These are phyloP conservation scores for Shargacucullia verbasci DNA, from an alignment of 2,888 invertebrate species.

Conservation along the genomic window DNA sequence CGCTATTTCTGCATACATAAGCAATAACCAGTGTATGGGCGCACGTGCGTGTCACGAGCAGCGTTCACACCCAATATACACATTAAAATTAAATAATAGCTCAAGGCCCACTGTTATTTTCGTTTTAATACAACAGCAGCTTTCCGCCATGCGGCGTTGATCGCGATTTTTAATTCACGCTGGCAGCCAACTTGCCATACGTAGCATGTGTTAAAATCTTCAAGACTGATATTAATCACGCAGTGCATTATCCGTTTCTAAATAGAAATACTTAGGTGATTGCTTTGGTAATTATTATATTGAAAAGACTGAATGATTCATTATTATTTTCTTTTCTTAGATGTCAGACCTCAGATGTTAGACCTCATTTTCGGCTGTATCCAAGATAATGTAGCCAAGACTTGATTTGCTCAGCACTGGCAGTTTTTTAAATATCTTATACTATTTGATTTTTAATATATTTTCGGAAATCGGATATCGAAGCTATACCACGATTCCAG, in stretches of 20 bases:
- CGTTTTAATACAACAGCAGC: constrained; percentile 71
- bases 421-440: no score
- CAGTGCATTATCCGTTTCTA: constrained; percentile 26
- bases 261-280: constrained; percentile 30
- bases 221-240: constrained; percentile 34
- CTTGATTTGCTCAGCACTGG: neutral
- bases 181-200: constrained; percentile 43
- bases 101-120: constrained; percentile 83
- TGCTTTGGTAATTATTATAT: constrained; percentile 27
- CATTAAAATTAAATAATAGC: constrained; percentile 85
- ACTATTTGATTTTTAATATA: constrained; percentile 16
- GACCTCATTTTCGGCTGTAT: no score
- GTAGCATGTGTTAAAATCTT: constrained; percentile 37
- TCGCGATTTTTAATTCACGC: constrained; percentile 51
- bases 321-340: no score
- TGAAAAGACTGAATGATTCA: no score
- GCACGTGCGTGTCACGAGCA: constrained; percentile 66
- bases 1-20: constrained; percentile 46
- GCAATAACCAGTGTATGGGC: constrained; percentile 48
- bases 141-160: constrained; percentile 58
- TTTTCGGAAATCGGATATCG: constrained; percentile 14
- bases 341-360: no score
- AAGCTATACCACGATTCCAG: constrained; percentile 18
- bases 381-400: no score
- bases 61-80: constrained; percentile 71